Base-by-base conservation (phyloP, 2,113 vertebrate species). In the Crypturellus undulatus region DNA sequence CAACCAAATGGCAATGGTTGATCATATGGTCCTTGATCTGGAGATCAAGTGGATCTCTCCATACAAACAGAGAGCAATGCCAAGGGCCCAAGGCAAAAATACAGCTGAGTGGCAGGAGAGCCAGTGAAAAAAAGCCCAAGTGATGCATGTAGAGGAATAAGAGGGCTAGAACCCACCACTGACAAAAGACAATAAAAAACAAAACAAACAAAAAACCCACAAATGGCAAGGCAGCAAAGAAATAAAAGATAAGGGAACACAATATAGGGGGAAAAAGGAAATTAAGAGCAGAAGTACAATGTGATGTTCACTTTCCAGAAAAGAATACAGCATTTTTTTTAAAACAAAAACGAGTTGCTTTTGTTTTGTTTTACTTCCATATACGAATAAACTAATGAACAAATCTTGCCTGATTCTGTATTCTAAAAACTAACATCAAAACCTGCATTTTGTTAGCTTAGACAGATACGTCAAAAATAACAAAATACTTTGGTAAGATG, bases 41-140 rank as follows among this genome's bases (percentile, higher is more conserved):
- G 9, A 93, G 72, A 80, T 47, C 67, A 26, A 73, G 14, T 6
- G 30, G 40, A 87, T 64, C 40, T 21, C 34, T 90, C 42, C 80
- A 76, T 24, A 52, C 15, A 36, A 51, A 3, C 4, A 20, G 22
- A 51, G 2, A 60, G 34, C 12, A 79, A 45, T 0, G 0, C 1
- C 3, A 4, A 36, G 7, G 24, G 21, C 32, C 75, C 8, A 15
- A 85, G 3, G 43, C 38, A 89, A 67, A 84, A 82, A 91, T 6
- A 18, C 24, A 85, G 42, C 26, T 70, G 10, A 87, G 32, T 5
- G 28, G 42, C 77, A 67, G 30, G 65, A 40, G 52, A 79, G 9
- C 3, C 26, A 65, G 12, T 0, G 6, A 90, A 12, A 0, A 2
- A 17, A 42, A 32, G 11, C 1, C 0, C 4, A 72, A 28, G 5